Evolutionary conservation across 1,140 invertebrate genomes (phyloP), one percentile per base, ranked within the genome.

Genomic region (Plectrocnemia conspersa): DNA sequence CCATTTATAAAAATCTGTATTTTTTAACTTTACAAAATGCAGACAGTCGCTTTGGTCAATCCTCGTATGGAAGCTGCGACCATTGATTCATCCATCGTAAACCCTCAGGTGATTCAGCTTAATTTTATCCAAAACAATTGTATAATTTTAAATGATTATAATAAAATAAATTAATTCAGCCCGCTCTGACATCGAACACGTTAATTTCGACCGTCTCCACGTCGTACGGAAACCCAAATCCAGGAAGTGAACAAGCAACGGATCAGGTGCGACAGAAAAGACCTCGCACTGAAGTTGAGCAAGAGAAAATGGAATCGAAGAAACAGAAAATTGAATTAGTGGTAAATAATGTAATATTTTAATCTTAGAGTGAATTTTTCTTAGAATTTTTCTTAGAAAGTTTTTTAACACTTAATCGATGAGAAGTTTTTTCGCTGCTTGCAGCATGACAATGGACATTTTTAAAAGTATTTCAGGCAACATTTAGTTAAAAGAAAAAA

Each of bases 21-120:
- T n/a, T 22, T 19, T 3, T 13, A 4, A 3, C 7, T 7, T 49
- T 49, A 41, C 3, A 53, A 21, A 10, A 15, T 4, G 27, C 79
- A 87, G 73, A 82, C 84, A 0, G 84, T 88, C 0, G 86, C 86
- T 0, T 64, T 88, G 10, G 85, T 88, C 0, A 79, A 85, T 57
- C 86, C 86, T 1, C 73, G 85, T 44, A 82, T 88, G 13, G 85
- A 88, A 62, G 69, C 70, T 54, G 69, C 72, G 15, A 68, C 64
- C 33, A 65, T 62, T 2, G 64, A 56, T 48, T 48, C 45, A 29
- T 38, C 11, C 40, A 52, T 38, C 41, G 42, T 9, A 42, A 52
- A 35, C 22, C 23, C 13, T 7, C 48, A 52, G 22, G 46, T 22
- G 24, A 27, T 41, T 10, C 36, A 35, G 15, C 25, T 32, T 50